Evolutionary conservation across 2,113 vertebrate genomes (phyloP).

Genomic region (Plecturocebus donacophilus): DNA sequence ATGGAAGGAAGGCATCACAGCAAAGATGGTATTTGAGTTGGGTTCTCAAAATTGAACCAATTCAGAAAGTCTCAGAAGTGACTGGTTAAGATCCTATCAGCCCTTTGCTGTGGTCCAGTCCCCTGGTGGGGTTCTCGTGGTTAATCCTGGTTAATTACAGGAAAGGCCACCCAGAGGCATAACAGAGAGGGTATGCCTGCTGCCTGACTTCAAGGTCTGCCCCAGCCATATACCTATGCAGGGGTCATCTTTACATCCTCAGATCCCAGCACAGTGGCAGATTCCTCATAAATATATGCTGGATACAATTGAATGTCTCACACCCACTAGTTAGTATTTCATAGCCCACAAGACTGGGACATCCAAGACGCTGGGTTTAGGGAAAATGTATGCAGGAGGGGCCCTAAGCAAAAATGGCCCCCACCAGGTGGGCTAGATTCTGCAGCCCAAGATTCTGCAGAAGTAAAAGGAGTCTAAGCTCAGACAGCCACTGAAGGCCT

Average conservation of each 20-base stretch:
- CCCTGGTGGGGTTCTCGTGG: background rate
- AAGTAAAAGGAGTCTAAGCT: background rate
- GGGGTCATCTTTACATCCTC: background rate
- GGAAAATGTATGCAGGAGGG: background rate
- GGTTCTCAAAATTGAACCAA: background rate
- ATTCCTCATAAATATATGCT: background rate
- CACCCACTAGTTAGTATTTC: background rate
- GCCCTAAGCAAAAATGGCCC: background rate
- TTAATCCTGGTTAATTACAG: background rate
- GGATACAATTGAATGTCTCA: background rate
- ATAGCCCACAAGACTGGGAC: background rate
- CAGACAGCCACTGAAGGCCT: background rate
- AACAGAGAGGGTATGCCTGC: background rate
- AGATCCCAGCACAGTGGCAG: background rate
- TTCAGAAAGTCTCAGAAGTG: background rate
- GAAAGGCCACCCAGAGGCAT: background rate
- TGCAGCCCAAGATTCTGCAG: background rate
- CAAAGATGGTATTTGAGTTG: background rate
- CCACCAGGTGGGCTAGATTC: background rate
- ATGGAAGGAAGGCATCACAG: background rate
- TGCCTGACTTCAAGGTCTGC: background rate
- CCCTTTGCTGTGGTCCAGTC: background rate
- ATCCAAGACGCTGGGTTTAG: background rate
- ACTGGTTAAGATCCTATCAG: background rate
- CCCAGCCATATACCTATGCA: too few relatives aligned